These are phyloP conservation scores for Megalurothrips usitatus DNA, from an alignment of 2,888 invertebrate species.

Conservation along the genomic window DNA sequence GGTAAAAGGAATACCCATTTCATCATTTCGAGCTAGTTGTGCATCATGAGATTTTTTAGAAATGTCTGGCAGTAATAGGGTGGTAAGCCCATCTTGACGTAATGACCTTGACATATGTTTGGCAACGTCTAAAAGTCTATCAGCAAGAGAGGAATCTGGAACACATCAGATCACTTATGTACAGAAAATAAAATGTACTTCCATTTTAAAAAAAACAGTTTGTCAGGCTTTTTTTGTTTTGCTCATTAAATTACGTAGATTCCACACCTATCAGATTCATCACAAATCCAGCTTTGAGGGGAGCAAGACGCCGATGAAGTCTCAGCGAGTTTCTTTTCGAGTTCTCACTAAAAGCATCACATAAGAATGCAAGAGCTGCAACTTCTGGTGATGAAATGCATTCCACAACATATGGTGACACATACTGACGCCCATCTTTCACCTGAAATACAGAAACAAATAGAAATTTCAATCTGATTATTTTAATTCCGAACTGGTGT, in stretches of 20 bases:
- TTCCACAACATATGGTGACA: slow-evolving; percentile 46
- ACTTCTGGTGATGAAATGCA: slow-evolving; percentile 52
- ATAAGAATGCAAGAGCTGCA: slow-evolving; percentile 53
- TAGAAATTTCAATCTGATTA: neutral
- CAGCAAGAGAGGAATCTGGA: slow-evolving; percentile 2
- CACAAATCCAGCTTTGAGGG: slow-evolving; percentile 68
- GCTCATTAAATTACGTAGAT: slow-evolving; percentile 15
- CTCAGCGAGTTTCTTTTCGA: slow-evolving; percentile 49
- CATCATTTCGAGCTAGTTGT: slow-evolving; percentile 50
- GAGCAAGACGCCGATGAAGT: slow-evolving; percentile 67
- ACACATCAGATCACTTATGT: slow-evolving; percentile 3
- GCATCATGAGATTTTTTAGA: slow-evolving; percentile 45
- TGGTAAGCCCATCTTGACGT: slow-evolving; percentile 31
- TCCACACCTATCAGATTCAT: slow-evolving; percentile 43
- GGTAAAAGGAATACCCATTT: slow-evolving; percentile 67
- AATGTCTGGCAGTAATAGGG: slow-evolving; percentile 37
- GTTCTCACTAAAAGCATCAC: slow-evolving; percentile 54
- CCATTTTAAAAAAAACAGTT: slow-evolving; percentile 29
- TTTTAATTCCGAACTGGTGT: neutral
- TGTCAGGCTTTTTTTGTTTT: slow-evolving; percentile 32
- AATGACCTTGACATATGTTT: slow-evolving; percentile 31
- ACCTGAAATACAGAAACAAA: slow-evolving; percentile 41
- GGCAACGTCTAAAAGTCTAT: slow-evolving; percentile 31
- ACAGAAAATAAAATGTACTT: slow-evolving; percentile 8
- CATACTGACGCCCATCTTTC: slow-evolving; percentile 45